phyloP scores from a whole-genome alignment of 1,140 invertebrate genomes.

The Tetragonula clypearis region DNA sequence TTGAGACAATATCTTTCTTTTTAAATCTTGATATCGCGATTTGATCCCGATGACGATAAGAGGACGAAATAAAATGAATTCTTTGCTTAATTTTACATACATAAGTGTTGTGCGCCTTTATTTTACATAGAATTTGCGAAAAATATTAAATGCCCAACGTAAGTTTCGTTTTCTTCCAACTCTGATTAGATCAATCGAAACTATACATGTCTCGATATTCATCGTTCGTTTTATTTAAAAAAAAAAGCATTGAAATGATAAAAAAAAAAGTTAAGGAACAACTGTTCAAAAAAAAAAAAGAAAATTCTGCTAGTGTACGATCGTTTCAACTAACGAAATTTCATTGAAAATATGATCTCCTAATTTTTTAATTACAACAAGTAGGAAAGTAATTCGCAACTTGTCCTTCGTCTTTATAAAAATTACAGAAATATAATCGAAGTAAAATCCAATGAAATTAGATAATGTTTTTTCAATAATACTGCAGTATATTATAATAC shows the following conservation, averaged over 20 bases:
- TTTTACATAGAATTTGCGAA: not conserved
- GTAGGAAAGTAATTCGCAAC: not conserved
- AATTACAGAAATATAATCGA: not conserved
- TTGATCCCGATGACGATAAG: not conserved
- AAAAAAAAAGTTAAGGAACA: not conserved
- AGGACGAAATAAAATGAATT: not conserved
- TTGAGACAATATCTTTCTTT: not conserved
- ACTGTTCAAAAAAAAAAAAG: not conserved
- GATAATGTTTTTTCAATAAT: not conserved
- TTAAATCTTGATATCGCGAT: too few relatives aligned
- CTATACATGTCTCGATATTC: not conserved
- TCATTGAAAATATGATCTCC: not conserved
- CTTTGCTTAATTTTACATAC: not conserved
- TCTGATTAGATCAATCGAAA: not conserved
- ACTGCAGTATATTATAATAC: not conserved
- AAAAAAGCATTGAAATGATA: not conserved
- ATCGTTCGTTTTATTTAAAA: not conserved
- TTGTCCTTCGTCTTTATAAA: not conserved
- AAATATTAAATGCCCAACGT: not conserved
- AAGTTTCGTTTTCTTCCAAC: not conserved
- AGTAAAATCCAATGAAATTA: not conserved
- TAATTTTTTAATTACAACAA: not conserved
- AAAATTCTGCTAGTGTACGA: not conserved
- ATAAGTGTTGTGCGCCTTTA: not conserved
- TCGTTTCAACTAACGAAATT: not conserved